A percentile compares a stretch with the other conserved stretches of the same genome.
These are phyloP conservation scores for Tricholaema leucomelas DNA, from an alignment of 2,113 vertebrate genomes.

Conservation along the genomic window DNA sequence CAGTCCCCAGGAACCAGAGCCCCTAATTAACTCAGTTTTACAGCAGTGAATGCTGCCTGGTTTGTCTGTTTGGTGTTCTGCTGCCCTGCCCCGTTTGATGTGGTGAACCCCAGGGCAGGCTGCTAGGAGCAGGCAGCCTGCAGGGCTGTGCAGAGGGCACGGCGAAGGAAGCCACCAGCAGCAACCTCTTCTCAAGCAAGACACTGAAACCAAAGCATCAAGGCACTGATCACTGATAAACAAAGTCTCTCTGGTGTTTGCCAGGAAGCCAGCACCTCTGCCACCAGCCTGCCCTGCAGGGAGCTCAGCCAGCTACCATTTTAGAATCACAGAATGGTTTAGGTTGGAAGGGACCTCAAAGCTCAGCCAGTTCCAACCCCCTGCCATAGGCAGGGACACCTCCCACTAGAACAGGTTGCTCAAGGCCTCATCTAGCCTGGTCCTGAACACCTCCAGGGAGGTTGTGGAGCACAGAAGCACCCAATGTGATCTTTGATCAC, in stretches of 20 bases:
- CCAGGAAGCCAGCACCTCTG: background rate
- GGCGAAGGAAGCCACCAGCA: background rate
- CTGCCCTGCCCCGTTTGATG: background rate
- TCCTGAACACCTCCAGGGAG: too few species aligned
- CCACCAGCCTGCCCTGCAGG: accelerated
- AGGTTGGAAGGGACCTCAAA: too few species aligned
- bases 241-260: background rate
- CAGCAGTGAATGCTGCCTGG: accelerated
- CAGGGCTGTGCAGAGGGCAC: accelerated
- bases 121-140: background rate
- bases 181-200: background rate
- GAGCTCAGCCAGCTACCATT: background rate
- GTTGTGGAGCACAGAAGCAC: too few species aligned
- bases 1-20: background rate
- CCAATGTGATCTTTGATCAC: too few species aligned
- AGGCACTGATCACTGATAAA: background rate
- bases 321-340: too few species aligned
- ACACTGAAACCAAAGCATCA: background rate
- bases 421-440: too few species aligned
- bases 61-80: background rate
- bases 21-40: background rate
- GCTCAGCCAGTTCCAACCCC: too few species aligned
- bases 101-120: background rate
- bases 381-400: too few species aligned
- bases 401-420: too few species aligned